These are phyloP conservation scores for Penaeus chinensis DNA, from an alignment of 1,140 invertebrate species.

Conservation along the genomic window DNA sequence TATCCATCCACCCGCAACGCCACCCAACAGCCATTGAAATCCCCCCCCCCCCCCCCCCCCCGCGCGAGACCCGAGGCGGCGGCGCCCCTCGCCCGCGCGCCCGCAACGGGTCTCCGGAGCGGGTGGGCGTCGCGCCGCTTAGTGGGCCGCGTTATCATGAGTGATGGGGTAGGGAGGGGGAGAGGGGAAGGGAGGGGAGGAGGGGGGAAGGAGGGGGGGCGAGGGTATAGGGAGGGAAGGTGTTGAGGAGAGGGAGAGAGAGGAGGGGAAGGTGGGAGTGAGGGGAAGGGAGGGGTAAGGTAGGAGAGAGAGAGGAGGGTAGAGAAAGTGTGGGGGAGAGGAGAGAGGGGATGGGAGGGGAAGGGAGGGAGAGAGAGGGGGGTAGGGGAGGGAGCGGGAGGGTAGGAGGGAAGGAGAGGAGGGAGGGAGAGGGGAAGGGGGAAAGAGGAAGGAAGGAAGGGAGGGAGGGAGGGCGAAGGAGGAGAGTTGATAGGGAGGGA, in stretches of 20 bases:
- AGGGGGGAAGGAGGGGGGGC: neutral
- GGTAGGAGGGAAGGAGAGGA: no score
- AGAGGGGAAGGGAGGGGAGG: neutral
- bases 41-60: no score
- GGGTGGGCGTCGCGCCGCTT: no score
- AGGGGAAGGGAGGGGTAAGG: constrained; percentile 3
- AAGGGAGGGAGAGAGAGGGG: neutral
- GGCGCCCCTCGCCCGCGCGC: no score
- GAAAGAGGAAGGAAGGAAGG: neutral
- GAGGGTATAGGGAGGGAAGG: neutral
- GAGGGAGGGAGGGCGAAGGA: neutral
- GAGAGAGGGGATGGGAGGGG: neutral
- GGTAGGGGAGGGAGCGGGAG: neutral
- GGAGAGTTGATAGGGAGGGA: neutral
- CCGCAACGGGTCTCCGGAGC: no score
- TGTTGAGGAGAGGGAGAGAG: neutral
- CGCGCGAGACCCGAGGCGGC: no score
- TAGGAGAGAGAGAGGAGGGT: neutral
- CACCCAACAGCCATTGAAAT: no score
- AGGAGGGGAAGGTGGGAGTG: neutral
- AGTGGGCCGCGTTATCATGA: no score
- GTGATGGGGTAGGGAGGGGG: no score
- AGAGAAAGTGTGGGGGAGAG: no score
- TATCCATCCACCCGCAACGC: no score
- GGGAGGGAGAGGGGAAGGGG: neutral